A percentile compares a stretch with the other conserved stretches of the same genome.
Conservation (phyloP, 2,888 invertebrate species). For the Netelia virgata region DNA sequence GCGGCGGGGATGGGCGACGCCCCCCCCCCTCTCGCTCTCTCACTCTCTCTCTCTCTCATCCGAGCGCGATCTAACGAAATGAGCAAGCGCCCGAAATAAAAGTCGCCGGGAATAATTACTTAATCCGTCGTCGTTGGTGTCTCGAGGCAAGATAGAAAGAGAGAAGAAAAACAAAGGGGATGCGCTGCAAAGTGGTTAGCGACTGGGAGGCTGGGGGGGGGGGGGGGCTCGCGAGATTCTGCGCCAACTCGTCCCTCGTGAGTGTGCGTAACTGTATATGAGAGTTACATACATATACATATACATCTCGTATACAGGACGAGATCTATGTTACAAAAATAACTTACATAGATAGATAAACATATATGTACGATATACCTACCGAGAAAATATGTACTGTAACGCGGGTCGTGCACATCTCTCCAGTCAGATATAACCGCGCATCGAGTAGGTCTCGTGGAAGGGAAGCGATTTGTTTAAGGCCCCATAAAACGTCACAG, state of each 20-base stretch:
- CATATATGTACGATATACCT: no score
- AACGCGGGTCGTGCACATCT: not conserved
- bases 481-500: slow-evolving; percentile 73
- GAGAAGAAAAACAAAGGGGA: not conserved
- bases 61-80: slow-evolving; percentile 59
- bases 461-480: slow-evolving; percentile 77
- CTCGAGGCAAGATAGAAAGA: slow-evolving; percentile 22
- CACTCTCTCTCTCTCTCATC: slow-evolving; percentile 10
- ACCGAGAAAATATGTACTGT: no score
- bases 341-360: no score
- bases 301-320: no score
- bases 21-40: no score
- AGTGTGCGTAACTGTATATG: slow-evolving; percentile 1
- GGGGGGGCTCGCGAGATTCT: slow-evolving; percentile 5
- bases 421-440: not conserved
- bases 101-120: slow-evolving; percentile 70
- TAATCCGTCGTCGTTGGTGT: slow-evolving; percentile 67
- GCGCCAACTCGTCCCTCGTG: slow-evolving; percentile 21
- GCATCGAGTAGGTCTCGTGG: slow-evolving; percentile 42
- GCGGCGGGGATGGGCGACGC: no score
- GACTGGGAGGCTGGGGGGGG: not conserved
- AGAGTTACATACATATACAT: no score
- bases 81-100: slow-evolving; percentile 72
- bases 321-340: no score
- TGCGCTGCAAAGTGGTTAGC: not conserved